Evolutionary conservation across 2,888 invertebrate species (phyloP).

Genomic region (Sipha maydis): DNA sequence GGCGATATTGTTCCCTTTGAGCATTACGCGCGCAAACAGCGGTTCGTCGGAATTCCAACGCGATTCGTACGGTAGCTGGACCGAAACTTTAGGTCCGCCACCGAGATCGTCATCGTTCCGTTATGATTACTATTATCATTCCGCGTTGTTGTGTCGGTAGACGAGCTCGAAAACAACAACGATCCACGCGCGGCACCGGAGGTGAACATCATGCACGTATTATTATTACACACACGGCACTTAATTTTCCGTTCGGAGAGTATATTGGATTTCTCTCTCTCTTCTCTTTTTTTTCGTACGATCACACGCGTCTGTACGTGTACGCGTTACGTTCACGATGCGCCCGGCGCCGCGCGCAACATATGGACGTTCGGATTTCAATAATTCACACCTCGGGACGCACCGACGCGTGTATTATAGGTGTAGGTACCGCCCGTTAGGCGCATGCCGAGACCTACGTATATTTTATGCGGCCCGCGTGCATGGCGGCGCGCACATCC

Average conservation of each 20-base stretch:
- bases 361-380: not conserved
- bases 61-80: not conserved
- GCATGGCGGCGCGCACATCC: no score
- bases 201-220: no score
- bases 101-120: not conserved
- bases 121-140: not conserved
- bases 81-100: not conserved
- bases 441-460: not conserved
- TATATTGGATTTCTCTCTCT: not conserved
- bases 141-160: no score
- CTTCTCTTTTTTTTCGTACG: not conserved
- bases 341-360: not conserved
- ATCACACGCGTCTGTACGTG: not conserved
- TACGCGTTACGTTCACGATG: not conserved
- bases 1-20: conserved; percentile 16
- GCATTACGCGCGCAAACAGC: not conserved
- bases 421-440: no score
- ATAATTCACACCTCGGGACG: conserved; percentile 41
- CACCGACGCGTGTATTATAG: no score
- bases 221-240: not conserved
- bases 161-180: no score
- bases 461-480: no score
- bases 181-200: no score
- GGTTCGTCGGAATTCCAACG: not conserved
- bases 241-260: not conserved